Evolutionary conservation across 2,888 invertebrate genomes (phyloP), one percentile per base, ranked within the genome.

Genomic region (Synanthedon tipuliformis): DNA sequence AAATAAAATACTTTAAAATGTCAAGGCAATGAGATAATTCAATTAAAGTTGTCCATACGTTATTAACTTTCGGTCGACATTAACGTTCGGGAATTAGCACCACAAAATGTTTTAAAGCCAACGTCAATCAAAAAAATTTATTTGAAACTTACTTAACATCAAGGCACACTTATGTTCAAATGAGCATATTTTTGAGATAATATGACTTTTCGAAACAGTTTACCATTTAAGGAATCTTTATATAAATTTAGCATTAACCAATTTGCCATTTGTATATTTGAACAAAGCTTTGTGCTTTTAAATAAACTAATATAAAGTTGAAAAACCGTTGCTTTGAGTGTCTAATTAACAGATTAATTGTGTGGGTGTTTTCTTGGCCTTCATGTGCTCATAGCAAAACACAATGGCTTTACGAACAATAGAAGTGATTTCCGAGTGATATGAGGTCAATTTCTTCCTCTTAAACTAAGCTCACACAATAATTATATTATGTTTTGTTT

Each of bases 331-430:
- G 34, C 34, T 34, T 34, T 65, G 66, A 65, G 65, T 23, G 56
- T 63, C 63, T 67, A 71, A 75, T 73, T 75, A 75, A 70, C 70
- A 66, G 70, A 74, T 73, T 71, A 72, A 74, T 73, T 69, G 74
- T 71, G 71, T 75, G 71, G 69, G 75, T 72, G 67, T 68, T 66
- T 67, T 57, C 69, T 66, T 71, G 81, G 78, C 81, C 81, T 80
- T 76, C 73, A 75, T 75, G 67, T 64, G 59, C 67, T 18, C 58
- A 59, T 65, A 65, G 64, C 63, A 63, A 66, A 66, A 67, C 61
- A 80, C 78, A 82, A 81, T 81, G 72, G 78, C 62, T 61, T 64
- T 67, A 66, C 65, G 34, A 69, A 81, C 79, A 82, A 80, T 81
- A 72, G 71, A 66, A 73, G 64, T 64, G 61, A 64, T 72, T 73